phyloP scores from a whole-genome alignment of 1,140 invertebrate genomes.

The Drosophila bifasciata region DNA sequence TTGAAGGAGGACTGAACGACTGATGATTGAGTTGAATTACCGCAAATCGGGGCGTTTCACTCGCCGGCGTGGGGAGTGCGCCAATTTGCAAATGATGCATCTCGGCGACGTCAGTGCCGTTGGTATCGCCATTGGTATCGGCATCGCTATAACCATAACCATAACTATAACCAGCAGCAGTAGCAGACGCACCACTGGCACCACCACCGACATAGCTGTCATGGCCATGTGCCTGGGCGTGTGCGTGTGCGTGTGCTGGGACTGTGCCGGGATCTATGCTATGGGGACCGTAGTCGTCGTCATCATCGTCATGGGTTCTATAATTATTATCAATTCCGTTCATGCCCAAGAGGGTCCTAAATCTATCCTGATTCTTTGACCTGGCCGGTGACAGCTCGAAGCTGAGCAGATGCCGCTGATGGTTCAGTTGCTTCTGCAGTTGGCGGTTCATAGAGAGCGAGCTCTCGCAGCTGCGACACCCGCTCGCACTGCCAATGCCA shows the following conservation, averaged over 20 bases:
- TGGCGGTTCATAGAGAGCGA: slow-evolving; percentile 82
- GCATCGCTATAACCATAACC: slow-evolving; percentile 46
- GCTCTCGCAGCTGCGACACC: slow-evolving; percentile 82
- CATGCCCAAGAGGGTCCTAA: slow-evolving; percentile 83
- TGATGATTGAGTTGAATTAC: slow-evolving; percentile 81
- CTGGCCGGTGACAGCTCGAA: slow-evolving; percentile 81
- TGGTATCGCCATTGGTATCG: slow-evolving; percentile 52
- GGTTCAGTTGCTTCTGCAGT: slow-evolving; percentile 83
- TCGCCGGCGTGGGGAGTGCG: slow-evolving; percentile 83
- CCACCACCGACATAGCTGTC: slow-evolving; percentile 24
- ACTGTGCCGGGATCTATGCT: slow-evolving; percentile 74
- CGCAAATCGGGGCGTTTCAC: slow-evolving; percentile 84
- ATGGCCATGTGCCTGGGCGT: slow-evolving; percentile 28
- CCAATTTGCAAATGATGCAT: slow-evolving; percentile 82
- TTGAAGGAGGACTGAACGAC: slow-evolving; percentile 27
- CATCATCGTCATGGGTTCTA: slow-evolving; percentile 55
- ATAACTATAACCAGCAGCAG: slow-evolving; percentile 17
- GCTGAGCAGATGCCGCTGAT: slow-evolving; percentile 83
- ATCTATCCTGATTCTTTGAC: slow-evolving; percentile 83
- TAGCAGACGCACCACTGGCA: slow-evolving; percentile 31
- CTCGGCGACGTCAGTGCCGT: slow-evolving; percentile 58
- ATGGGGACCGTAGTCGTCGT: slow-evolving; percentile 76
- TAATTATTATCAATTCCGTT: slow-evolving; percentile 83
- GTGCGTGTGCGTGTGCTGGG: slow-evolving; percentile 21
- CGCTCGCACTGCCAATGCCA: slow-evolving; percentile 49